phyloP scores from a whole-genome alignment of 1,140 invertebrate genomes.

The Temnothorax longispinosus region DNA sequence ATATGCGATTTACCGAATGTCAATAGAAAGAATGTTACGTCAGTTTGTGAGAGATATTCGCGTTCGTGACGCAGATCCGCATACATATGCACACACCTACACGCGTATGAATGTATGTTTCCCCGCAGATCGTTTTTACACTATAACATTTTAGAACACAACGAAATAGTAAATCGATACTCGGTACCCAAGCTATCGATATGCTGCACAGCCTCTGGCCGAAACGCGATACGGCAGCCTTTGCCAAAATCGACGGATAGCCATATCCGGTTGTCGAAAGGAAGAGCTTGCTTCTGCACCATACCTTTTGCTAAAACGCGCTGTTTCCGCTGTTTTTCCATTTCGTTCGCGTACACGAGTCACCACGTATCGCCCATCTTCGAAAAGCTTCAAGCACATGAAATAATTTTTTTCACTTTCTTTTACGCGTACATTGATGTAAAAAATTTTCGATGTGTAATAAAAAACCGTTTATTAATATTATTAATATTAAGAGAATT shows the following conservation, averaged over 20 bases:
- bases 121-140: constrained; percentile 39
- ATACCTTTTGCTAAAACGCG: constrained; percentile 28
- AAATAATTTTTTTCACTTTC: not conserved
- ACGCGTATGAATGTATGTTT: not conserved
- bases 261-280: constrained; percentile 48
- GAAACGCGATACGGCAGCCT: constrained; percentile 49
- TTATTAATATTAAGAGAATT: not conserved
- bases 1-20: not conserved
- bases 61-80: not conserved
- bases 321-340: constrained; percentile 39
- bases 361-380: not conserved
- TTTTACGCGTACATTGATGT: not conserved
- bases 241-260: constrained; percentile 45
- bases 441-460: not conserved
- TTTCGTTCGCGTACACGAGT: constrained; percentile 30
- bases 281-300: constrained; percentile 8
- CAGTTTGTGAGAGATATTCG: not conserved
- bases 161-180: constrained; percentile 60
- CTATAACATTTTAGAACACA: constrained; percentile 2
- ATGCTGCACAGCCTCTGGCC: constrained; percentile 19
- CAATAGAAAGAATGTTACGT: not conserved
- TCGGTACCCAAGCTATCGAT: constrained; percentile 17
- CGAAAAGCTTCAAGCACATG: not conserved
- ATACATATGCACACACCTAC: not conserved
- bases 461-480: not conserved